Percentiles rank a stretch among this genome's conserved stretches.
These are phyloP conservation scores for Syrmaticus mikado DNA, from an alignment of 2,113 vertebrate species.

Conservation along the genomic window DNA sequence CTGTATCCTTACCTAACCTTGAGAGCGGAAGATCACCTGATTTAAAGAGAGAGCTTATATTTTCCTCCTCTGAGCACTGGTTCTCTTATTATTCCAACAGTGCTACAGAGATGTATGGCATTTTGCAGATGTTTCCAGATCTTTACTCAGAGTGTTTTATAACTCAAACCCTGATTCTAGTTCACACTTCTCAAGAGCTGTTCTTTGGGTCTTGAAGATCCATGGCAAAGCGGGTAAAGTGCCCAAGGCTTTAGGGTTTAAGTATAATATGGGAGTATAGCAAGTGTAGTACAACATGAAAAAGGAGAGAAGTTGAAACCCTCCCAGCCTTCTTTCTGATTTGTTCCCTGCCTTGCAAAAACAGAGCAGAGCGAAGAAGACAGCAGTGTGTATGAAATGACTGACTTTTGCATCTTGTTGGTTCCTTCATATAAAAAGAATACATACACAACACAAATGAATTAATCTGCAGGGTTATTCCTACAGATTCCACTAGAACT, in stretches of 20 bases:
- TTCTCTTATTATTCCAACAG: not conserved
- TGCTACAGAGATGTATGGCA: not conserved
- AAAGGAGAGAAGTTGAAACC: not conserved
- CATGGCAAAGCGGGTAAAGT: not conserved
- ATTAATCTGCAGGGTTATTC: not conserved
- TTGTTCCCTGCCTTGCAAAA: not conserved
- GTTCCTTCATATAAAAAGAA: not conserved
- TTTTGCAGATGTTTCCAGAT: conserved; percentile 28
- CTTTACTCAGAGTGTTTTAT: not conserved
- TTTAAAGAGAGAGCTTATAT: conserved; percentile 4
- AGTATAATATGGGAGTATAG: not conserved
- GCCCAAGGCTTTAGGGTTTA: not conserved
- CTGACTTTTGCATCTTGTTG: not conserved
- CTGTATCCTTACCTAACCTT: conserved; percentile 50
- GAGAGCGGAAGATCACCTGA: not conserved
- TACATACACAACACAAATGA: accelerated
- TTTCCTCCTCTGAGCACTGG: not conserved
- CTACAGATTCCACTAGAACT: no score
- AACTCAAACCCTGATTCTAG: not conserved
- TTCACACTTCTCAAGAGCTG: not conserved
- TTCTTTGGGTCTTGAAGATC: not conserved
- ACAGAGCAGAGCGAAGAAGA: not conserved
- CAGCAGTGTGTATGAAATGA: not conserved
- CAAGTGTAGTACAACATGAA: not conserved
- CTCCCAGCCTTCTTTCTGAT: not conserved